These are phyloP conservation scores for Chloroceryle inda DNA, from an alignment of 2,797 vertebrate genomes.

Conservation along the genomic window DNA sequence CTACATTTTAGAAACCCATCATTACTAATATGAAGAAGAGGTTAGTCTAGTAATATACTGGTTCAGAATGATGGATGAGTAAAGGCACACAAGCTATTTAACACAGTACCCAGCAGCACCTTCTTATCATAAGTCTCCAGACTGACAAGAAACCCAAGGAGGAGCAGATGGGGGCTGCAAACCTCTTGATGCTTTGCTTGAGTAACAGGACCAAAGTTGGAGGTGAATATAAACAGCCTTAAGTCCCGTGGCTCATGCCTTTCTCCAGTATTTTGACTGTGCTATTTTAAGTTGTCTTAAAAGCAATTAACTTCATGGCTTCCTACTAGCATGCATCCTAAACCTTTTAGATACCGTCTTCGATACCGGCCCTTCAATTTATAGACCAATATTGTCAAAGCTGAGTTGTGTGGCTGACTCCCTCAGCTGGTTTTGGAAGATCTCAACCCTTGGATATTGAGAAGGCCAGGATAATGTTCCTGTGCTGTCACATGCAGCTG, in stretches of 20 bases:
- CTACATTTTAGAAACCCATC: slow-evolving; percentile 33
- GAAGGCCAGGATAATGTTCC: neutral
- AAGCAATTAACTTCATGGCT: neutral
- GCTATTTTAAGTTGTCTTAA: neutral
- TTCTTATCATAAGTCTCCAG: neutral
- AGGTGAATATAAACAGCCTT: neutral
- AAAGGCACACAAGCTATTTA: neutral
- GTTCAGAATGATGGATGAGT: slow-evolving; percentile 47
- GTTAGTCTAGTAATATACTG: slow-evolving; percentile 26
- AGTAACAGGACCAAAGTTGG: neutral
- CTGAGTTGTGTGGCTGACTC: neutral
- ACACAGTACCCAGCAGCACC: neutral
- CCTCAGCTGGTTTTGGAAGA: neutral
- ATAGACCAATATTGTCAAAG: neutral
- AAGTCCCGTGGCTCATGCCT: neutral
- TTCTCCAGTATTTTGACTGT: neutral
- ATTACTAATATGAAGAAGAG: slow-evolving; percentile 38
- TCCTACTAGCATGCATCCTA: neutral
- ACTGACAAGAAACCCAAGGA: neutral
- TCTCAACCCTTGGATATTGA: neutral
- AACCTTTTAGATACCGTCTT: neutral
- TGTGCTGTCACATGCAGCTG: neutral
- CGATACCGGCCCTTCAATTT: neutral
- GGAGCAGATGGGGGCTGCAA: neutral
- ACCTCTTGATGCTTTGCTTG: neutral